phyloP scores from a whole-genome alignment of 2,797 vertebrate species.

The Enteromius thamalakanensis region DNA sequence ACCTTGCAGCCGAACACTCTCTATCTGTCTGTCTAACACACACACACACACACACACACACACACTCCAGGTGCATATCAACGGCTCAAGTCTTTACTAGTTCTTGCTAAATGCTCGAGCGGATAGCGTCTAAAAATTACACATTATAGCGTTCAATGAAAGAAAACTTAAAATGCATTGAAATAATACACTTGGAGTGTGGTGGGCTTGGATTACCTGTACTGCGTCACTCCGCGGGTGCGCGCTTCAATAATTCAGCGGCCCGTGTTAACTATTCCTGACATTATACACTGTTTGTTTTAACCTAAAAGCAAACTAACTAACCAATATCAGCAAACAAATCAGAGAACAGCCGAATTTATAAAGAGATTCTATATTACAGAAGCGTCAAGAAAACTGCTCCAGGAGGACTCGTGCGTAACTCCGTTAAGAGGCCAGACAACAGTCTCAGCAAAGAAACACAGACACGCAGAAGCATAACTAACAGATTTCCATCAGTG shows the following conservation, averaged over 20 bases:
- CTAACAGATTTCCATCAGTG: too few relatives aligned
- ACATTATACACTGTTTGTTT: background rate
- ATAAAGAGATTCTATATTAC: background rate
- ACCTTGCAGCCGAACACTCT: background rate
- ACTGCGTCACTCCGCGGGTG: background rate
- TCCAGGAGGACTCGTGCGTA: background rate
- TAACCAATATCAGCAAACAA: background rate
- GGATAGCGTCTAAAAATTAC: background rate
- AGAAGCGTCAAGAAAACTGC: background rate
- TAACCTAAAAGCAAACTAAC: background rate
- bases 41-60: background rate
- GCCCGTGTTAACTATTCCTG: background rate
- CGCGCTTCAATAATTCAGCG: background rate
- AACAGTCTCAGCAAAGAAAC: slow-evolving; percentile 4
- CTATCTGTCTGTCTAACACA: background rate
- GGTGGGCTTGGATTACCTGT: background rate
- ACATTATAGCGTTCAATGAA: background rate
- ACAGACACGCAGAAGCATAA: background rate
- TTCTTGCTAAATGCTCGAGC: background rate
- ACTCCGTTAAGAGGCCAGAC: slow-evolving; percentile 1
- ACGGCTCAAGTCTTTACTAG: background rate
- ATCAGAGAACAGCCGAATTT: background rate
- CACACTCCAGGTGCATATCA: background rate
- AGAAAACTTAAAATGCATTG: background rate
- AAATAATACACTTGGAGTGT: background rate